Evolutionary conservation across 2,797 vertebrate species (phyloP).

Genomic region (Myripristis murdjan): DNA sequence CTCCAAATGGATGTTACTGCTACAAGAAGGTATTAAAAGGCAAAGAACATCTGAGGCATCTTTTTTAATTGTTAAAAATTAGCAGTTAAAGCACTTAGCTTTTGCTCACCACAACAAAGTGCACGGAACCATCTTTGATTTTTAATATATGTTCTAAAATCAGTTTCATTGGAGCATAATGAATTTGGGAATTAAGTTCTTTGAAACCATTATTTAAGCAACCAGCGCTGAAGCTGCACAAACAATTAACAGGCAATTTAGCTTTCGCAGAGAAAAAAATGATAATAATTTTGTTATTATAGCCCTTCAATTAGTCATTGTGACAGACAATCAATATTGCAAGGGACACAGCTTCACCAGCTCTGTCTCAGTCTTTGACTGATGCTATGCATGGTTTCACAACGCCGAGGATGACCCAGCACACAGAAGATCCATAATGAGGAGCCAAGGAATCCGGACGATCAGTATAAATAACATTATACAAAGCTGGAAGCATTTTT

Average conservation of each 20-base stretch:
- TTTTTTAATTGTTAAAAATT: no score
- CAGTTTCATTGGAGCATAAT: no score
- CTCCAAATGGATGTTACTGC: no score
- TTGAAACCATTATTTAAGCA: no score
- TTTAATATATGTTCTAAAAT: no score
- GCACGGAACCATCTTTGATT: no score
- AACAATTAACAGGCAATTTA: not conserved
- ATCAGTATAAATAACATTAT: conserved; percentile 37
- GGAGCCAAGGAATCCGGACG: not conserved
- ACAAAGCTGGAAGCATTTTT: conserved; percentile 18
- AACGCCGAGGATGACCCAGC: not conserved
- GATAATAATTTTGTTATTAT: not conserved
- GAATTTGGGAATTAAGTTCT: no score
- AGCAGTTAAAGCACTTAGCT: no score
- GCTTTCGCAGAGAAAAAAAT: not conserved
- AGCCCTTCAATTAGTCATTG: not conserved
- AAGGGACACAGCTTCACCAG: conserved; percentile 3
- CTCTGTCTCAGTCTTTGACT: not conserved
- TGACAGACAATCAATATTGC: not conserved
- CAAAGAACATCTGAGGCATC: no score
- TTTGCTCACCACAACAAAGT: no score
- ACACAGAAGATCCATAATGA: conserved; percentile 2
- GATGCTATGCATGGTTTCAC: not conserved
- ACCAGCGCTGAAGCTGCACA: not conserved
- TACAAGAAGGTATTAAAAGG: no score